Percentiles rank a stretch among this genome's conserved stretches.
phyloP scores from a whole-genome alignment of 1,140 invertebrate genomes.

The Megalonaias nervosa region DNA sequence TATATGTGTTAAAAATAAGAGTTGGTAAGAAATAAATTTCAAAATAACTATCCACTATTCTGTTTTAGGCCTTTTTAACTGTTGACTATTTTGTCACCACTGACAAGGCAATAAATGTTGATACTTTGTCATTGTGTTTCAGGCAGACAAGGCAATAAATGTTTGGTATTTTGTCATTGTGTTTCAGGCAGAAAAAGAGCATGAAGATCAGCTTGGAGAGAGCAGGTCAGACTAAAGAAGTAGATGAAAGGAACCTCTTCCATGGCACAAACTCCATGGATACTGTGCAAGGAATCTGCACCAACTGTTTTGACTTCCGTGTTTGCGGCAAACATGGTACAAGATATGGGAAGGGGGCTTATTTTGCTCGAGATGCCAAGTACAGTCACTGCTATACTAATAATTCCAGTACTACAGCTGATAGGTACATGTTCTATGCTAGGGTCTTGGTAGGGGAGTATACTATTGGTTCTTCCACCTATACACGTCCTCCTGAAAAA shows the following conservation, averaged over 20 bases:
- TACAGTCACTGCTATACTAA: slow-evolving; percentile 52
- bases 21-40: no score
- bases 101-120: no score
- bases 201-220: slow-evolving; percentile 21
- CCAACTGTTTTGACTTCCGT: slow-evolving; percentile 57
- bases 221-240: slow-evolving; percentile 4
- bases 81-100: no score
- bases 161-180: no score
- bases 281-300: slow-evolving; percentile 45
- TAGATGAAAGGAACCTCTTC: slow-evolving; percentile 45
- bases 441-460: slow-evolving; percentile 57
- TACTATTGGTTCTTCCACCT: no score
- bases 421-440: slow-evolving; percentile 55
- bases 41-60: no score
- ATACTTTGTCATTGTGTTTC: no score
- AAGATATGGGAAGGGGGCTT: slow-evolving; percentile 60
- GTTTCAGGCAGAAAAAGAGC: slow-evolving; percentile 39
- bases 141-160: no score
- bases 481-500: no score
- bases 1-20: no score
- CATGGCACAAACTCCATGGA: slow-evolving; percentile 52
- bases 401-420: background rate
- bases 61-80: no score
- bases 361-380: slow-evolving; percentile 58
- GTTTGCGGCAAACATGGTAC: slow-evolving; percentile 52